These are phyloP conservation scores for Ichneumoninae sp. DNA, from an alignment of 2,888 invertebrate species.

Conservation along the genomic window DNA sequence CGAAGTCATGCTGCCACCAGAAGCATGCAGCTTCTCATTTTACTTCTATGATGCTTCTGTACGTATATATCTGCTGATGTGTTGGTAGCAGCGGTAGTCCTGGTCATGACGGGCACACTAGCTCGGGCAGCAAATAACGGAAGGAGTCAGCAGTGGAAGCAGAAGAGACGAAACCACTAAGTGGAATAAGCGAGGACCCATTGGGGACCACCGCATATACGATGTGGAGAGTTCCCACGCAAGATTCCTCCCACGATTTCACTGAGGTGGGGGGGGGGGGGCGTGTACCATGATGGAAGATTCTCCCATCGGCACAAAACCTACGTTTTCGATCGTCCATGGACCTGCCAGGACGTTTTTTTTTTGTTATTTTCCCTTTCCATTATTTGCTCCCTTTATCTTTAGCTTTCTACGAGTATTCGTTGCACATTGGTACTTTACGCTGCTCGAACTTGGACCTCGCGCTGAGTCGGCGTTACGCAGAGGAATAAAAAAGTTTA, in stretches of 20 bases:
- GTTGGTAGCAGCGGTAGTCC: background rate
- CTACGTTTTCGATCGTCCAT: constrained; percentile 63
- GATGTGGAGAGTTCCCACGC: constrained; percentile 75
- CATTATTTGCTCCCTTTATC: constrained; percentile 47
- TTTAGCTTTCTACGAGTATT: constrained; percentile 34
- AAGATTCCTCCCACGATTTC: constrained; percentile 77
- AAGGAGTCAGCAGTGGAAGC: constrained; percentile 35
- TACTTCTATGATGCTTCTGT: constrained; percentile 7
- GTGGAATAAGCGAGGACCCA: constrained; percentile 53
- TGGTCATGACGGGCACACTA: background rate
- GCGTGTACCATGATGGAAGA: constrained; percentile 71
- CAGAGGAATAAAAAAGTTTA: background rate
- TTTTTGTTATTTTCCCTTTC: constrained; percentile 32
- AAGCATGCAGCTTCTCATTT: constrained; percentile 39
- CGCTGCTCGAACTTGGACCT: background rate
- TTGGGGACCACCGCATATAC: constrained; percentile 45
- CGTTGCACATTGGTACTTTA: background rate
- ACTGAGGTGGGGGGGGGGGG: constrained; percentile 65
- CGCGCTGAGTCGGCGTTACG: background rate
- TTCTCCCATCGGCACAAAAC: constrained; percentile 63
- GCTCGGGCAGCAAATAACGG: constrained; percentile 19
- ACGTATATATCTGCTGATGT: background rate
- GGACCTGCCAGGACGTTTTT: constrained; percentile 55
- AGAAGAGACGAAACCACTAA: constrained; percentile 53
- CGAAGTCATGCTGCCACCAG: constrained; percentile 24